phyloP scores from a whole-genome alignment of 2,797 vertebrate genomes.

The Molothrus aeneus region DNA sequence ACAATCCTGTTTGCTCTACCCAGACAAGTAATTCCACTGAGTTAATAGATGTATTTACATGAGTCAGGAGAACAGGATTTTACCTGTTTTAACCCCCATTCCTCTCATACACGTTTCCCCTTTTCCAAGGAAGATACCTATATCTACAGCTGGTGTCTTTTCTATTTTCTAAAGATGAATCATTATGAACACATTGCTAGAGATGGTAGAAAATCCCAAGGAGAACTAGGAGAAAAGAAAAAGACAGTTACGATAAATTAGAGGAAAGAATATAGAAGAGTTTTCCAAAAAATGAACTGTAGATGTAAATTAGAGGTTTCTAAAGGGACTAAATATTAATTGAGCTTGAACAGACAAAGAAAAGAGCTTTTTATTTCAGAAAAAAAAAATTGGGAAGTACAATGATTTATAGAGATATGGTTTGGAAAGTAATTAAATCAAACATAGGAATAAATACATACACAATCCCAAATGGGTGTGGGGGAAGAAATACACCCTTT shows the following conservation, averaged over 20 bases:
- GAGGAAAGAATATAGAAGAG: slow-evolving; percentile 39
- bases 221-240: slow-evolving; percentile 78
- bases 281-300: not conserved
- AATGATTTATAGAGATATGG: not conserved
- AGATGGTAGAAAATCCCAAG: slow-evolving; percentile 78
- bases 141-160: slow-evolving; percentile 74
- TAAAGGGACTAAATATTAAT: not conserved
- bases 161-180: slow-evolving; percentile 76
- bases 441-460: not conserved
- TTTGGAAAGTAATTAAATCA: not conserved
- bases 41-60: not conserved
- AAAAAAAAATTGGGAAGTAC: not conserved
- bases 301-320: not conserved
- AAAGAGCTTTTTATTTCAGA: not conserved
- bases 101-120: slow-evolving; percentile 10
- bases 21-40: not conserved
- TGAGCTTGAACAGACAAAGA: not conserved
- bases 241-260: slow-evolving; percentile 71
- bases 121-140: slow-evolving; percentile 67
- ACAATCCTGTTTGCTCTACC: not conserved
- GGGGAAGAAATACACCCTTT: not conserved
- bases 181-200: slow-evolving; percentile 73
- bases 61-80: not conserved
- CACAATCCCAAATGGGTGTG: not conserved
- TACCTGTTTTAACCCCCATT: slow-evolving; percentile 17